Conservation (phyloP, 2,888 invertebrate genomes). For the Periphyllus acericola region DNA sequence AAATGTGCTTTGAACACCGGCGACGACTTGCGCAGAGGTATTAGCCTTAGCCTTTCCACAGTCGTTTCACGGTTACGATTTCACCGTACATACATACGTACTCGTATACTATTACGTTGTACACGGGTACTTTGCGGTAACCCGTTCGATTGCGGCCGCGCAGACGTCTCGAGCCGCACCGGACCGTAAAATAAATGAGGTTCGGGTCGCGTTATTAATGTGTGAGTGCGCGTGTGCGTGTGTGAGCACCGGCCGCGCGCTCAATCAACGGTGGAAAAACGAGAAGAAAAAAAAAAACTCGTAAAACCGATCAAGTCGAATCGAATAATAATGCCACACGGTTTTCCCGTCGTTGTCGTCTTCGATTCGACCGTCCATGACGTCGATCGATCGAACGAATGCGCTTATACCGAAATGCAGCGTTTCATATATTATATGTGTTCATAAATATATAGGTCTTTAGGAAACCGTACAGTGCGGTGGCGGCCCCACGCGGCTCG, state of each 20-base stretch:
- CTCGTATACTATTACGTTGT: not conserved
- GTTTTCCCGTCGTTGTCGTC: not conserved
- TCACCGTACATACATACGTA: not conserved
- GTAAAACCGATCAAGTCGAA: not conserved
- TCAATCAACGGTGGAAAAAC: conserved; percentile 4
- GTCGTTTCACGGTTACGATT: not conserved
- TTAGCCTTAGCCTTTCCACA: not conserved
- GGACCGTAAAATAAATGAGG: conserved; percentile 53
- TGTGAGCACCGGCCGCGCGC: not conserved
- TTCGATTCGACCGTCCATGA: conserved; percentile 5
- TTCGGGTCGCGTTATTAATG: not conserved
- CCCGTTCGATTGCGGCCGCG: not conserved
- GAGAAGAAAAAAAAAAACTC: not conserved
- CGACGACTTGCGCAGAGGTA: not conserved
- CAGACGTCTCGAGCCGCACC: conserved; percentile 33
- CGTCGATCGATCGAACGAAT: not conserved
- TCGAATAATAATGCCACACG: not conserved
- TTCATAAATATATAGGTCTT: no score
- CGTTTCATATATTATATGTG: not conserved
- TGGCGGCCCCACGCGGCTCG: no score
- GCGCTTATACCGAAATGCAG: no score
- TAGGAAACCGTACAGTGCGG: no score
- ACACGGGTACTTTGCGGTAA: conserved; percentile 34
- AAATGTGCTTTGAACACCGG: not conserved
- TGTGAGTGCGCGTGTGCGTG: not conserved